Percentiles rank a stretch among this genome's conserved stretches.
Evolutionary conservation across 2,797 vertebrate species (phyloP).

Genomic region (Chanos chanos): DNA sequence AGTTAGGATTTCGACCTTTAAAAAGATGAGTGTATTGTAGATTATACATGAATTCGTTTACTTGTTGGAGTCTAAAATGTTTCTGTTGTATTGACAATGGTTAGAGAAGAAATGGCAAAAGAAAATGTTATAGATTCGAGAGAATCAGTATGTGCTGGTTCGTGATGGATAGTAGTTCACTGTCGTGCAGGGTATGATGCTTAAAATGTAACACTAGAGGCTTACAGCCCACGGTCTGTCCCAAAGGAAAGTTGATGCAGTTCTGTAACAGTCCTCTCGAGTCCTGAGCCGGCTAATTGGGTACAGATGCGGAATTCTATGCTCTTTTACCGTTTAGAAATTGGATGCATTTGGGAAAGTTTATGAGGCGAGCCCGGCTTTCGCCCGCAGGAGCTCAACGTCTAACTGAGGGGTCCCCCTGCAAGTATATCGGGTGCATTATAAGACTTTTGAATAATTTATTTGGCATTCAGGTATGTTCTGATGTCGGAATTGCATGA

Average conservation of each 20-base stretch:
- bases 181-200: conserved; percentile 60
- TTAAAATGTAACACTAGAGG: conserved; percentile 78
- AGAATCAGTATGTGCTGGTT: conserved; percentile 50
- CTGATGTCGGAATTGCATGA: conserved; percentile 13
- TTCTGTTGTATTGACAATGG: no score
- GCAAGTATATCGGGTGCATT: conserved; percentile 50
- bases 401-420: conserved; percentile 32
- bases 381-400: conserved; percentile 55
- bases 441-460: conserved; percentile 45
- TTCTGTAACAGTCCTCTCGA: conserved; percentile 69
- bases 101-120: no score
- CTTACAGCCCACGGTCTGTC: conserved; percentile 68
- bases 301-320: conserved; percentile 73
- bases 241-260: conserved; percentile 70
- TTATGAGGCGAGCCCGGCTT: conserved; percentile 65
- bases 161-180: conserved; percentile 68
- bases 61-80: no score
- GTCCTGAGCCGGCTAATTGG: conserved; percentile 68
- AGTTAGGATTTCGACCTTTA: no score
- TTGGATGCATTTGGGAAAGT: conserved; percentile 72
- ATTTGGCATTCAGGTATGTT: conserved; percentile 26
- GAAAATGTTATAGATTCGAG: conserved; percentile 32
- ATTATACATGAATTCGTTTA: no score
- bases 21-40: no score
- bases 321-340: conserved; percentile 68